A percentile compares a stretch with the other conserved stretches of the same genome.
Conservation (phyloP, 2,888 invertebrate species). For the Hirtodrosophila alboralis region DNA sequence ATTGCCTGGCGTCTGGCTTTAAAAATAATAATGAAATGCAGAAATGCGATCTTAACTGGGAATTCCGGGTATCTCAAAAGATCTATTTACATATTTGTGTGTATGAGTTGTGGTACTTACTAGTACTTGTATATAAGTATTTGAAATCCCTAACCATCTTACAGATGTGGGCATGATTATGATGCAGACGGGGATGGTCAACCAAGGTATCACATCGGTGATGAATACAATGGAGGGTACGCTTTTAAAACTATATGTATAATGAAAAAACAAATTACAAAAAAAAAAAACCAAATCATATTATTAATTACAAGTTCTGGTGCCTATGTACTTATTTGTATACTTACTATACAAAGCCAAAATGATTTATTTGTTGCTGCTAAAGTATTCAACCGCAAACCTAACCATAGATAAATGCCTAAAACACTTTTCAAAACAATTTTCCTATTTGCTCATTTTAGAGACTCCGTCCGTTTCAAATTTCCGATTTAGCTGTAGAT, state of each 20-base stretch:
- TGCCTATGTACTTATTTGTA: slow-evolving; percentile 37
- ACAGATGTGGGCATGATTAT: slow-evolving; percentile 98
- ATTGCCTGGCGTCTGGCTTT: slow-evolving; percentile 69
- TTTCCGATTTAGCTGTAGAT: neutral
- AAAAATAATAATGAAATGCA: slow-evolving; percentile 18
- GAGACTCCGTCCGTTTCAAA: too few species aligned
- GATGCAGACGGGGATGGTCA: slow-evolving; percentile 98
- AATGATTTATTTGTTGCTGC: slow-evolving; percentile 78
- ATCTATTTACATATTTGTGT: slow-evolving; percentile 16
- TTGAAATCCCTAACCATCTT: slow-evolving; percentile 79
- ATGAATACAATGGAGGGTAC: slow-evolving; percentile 90
- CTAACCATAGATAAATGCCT: slow-evolving; percentile 23
- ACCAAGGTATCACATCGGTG: slow-evolving; percentile 92
- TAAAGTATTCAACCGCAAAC: slow-evolving; percentile 56
- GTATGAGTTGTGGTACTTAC: slow-evolving; percentile 38
- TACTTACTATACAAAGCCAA: slow-evolving; percentile 53
- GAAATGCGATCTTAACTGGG: slow-evolving; percentile 20
- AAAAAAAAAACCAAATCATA: slow-evolving; percentile 34
- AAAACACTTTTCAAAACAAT: slow-evolving; percentile 24
- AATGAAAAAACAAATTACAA: slow-evolving; percentile 10
- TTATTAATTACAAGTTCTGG: slow-evolving; percentile 30
- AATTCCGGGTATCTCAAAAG: slow-evolving; percentile 6
- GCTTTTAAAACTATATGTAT: slow-evolving; percentile 80
- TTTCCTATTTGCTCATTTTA: too few species aligned
- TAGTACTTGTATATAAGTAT: slow-evolving; percentile 42